These are phyloP conservation scores for Danaus melanippus DNA, from an alignment of 1,140 invertebrate species.

Conservation along the genomic window DNA sequence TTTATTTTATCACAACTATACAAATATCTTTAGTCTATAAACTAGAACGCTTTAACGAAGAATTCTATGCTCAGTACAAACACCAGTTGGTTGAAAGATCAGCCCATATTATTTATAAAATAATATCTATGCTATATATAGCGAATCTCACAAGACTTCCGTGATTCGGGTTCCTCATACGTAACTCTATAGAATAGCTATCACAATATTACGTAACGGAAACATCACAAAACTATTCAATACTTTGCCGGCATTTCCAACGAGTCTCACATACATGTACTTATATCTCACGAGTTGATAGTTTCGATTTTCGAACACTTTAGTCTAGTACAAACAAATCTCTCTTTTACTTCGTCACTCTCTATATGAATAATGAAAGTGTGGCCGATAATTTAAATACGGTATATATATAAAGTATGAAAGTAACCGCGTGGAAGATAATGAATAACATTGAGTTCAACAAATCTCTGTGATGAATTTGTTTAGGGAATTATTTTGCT, in stretches of 20 bases:
- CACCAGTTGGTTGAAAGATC: background rate
- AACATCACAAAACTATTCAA: slow-evolving; percentile 52
- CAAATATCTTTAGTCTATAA: too few relatives aligned
- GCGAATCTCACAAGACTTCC: slow-evolving; percentile 33
- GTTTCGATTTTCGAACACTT: slow-evolving; percentile 9
- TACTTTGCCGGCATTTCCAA: slow-evolving; percentile 4
- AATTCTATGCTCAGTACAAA: slow-evolving; percentile 5
- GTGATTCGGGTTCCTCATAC: slow-evolving; percentile 16
- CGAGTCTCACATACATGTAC: slow-evolving; percentile 63
- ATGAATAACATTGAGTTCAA: slow-evolving; percentile 36
- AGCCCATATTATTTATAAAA: too few relatives aligned
- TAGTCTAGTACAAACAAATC: slow-evolving; percentile 60
- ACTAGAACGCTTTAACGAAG: slow-evolving; percentile 5
- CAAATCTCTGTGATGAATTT: slow-evolving; percentile 66
- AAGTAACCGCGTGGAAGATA: slow-evolving; percentile 46
- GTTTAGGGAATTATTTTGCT: slow-evolving; percentile 49
- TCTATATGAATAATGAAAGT: slow-evolving; percentile 53
- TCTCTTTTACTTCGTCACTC: slow-evolving; percentile 65
- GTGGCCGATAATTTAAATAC: slow-evolving; percentile 44
- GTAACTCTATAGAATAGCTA: slow-evolving; percentile 27
- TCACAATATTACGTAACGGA: slow-evolving; percentile 52
- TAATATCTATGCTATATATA: slow-evolving; percentile 3
- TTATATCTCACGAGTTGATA: slow-evolving; percentile 38
- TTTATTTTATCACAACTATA: too few relatives aligned
- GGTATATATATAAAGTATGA: slow-evolving; percentile 36